Percentiles rank a stretch among this genome's conserved stretches.
Evolutionary conservation across 2,113 vertebrate species (phyloP).

Genomic region (Eudorcas thomsonii): DNA sequence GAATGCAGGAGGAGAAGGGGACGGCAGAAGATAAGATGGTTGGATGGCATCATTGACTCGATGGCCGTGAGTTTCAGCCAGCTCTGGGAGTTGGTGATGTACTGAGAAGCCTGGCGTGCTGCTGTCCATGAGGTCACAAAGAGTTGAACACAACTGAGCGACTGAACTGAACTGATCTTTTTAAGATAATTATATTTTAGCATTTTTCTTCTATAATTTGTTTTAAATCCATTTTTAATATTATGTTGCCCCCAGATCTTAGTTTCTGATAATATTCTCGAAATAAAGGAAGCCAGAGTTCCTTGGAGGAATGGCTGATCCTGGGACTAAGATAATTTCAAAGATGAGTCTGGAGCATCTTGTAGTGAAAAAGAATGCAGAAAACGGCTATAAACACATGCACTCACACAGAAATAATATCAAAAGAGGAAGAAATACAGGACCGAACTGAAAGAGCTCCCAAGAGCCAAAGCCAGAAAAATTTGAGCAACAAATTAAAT

Average conservation of each 20-base stretch:
- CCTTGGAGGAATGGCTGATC: background rate
- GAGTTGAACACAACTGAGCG: background rate
- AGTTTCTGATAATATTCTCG: background rate
- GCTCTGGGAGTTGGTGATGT: background rate
- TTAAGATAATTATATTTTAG: background rate
- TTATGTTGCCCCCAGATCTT: background rate
- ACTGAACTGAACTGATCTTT: background rate
- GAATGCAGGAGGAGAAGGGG: background rate
- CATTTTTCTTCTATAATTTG: background rate
- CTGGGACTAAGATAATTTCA: background rate
- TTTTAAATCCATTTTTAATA: background rate
- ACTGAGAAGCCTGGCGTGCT: background rate
- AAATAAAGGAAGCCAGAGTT: background rate
- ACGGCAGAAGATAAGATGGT: fast-evolving
- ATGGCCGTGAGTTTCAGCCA: background rate
- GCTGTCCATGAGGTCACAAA: background rate
- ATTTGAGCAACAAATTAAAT: background rate
- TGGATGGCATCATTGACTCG: background rate
- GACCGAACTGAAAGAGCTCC: background rate
- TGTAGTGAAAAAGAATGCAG: background rate
- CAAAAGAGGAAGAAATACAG: background rate
- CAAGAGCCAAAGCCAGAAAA: background rate
- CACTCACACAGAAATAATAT: background rate
- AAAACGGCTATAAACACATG: background rate
- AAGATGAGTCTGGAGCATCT: background rate